Percentiles rank a stretch among this genome's conserved stretches.
These are phyloP conservation scores for Acanthis flammea DNA, from an alignment of 2,797 vertebrate species.

Conservation along the genomic window DNA sequence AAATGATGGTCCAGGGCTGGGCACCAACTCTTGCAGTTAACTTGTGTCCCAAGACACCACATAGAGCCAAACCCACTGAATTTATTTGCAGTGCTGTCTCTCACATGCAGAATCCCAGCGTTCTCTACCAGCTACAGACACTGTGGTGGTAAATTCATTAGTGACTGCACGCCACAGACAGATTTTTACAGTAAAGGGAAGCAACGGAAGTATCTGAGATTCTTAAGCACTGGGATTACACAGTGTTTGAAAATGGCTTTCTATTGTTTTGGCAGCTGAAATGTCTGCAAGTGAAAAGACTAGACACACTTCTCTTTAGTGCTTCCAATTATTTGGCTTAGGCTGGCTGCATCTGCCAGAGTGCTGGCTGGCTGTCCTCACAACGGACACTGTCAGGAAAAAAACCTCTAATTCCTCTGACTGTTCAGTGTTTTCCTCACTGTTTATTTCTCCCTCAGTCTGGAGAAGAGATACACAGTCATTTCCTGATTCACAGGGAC, in stretches of 20 bases:
- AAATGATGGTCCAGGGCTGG: not conserved
- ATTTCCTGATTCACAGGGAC: conserved; percentile 11
- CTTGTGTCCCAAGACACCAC: not conserved
- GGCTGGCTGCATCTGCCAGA: not conserved
- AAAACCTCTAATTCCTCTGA: not conserved
- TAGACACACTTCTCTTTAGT: conserved; percentile 23
- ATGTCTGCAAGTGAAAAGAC: not conserved
- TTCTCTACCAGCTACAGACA: not conserved
- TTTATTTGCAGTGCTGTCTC: not conserved
- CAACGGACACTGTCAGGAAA: not conserved
- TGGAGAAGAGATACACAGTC: not conserved
- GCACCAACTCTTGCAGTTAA: not conserved
- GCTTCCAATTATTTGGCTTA: conserved; percentile 42
- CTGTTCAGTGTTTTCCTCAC: not conserved
- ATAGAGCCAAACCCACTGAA: not conserved
- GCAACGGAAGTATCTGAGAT: not conserved
- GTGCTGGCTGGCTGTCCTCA: not conserved
- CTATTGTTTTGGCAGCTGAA: conserved; percentile 41
- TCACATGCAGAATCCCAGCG: not conserved
- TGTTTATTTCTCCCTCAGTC: conserved; percentile 2
- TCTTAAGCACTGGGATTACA: conserved; percentile 14
- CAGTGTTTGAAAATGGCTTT: conserved; percentile 37
- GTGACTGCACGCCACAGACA: not conserved
- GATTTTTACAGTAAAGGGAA: conserved; percentile 23
- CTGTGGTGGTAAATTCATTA: conserved; percentile 15